Base-by-base conservation (phyloP, 2,888 invertebrate genomes). In the Drosophila peninsularis region DNA sequence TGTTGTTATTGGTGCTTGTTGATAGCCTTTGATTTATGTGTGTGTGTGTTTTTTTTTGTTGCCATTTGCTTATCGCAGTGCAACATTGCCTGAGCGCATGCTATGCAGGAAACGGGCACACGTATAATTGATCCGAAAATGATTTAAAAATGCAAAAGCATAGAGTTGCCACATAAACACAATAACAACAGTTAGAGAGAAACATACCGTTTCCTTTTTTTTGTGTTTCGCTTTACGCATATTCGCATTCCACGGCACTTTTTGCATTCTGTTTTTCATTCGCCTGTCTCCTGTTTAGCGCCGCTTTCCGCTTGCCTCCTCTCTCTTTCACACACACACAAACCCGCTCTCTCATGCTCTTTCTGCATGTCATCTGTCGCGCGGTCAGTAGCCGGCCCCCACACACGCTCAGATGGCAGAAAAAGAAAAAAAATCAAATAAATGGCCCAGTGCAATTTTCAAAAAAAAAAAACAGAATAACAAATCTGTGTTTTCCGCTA, bases 311-410 rank as follows among this genome's bases (percentile, higher is more conserved):
- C 45, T 27, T 39, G 39, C 50, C 63, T 53, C 68, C n/a, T 17
- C 45, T 47, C 45, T 3, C 30, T 11, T 24, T 7, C 24, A 27
- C 45, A n/a, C 45, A 62, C 39, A 34, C 34, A 24, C 41, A 42
- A 41, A 24, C 50, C 47, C 44, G 62, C 42, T 71, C 62, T 81
- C 71, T 60, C 84, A 66, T 63, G 61, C 79, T 78, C 79, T 65
- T 82, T 80, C 62, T 80, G 84, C 82, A 78, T 81, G 87, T 88
- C 89, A 88, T 83, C 87, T 83, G 84, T 67, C 73, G 79, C 73
- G 79, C 76, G 84, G 78, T 86, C 82, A 83, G 73, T 76, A 74
- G 86, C 71, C 88, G 88, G 74, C 64, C 62, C 17, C 39, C 39
- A 1, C 63, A 50, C 44, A 47, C 61, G 44, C 58, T 58, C 63